Evolutionary conservation across 23 tunicate genomes (phyloP).

Genomic region (Halocynthia aurantium): DNA sequence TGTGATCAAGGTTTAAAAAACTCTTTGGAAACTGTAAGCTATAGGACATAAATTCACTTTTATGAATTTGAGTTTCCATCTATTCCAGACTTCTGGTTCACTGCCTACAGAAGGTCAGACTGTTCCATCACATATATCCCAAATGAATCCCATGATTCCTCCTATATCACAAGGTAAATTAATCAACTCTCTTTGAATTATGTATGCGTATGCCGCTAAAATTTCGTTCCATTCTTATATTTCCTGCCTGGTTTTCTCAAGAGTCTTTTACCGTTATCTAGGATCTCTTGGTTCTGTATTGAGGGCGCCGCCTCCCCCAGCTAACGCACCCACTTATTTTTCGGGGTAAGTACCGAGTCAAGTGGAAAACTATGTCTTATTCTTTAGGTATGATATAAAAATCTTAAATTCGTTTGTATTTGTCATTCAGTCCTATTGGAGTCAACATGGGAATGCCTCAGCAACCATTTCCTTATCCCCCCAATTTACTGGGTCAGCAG

Average conservation of each 20-base stretch:
- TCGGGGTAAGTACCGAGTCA: conserved; percentile 7
- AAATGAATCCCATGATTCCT: conserved; percentile 9
- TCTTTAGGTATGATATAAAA: neutral
- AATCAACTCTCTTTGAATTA: no score
- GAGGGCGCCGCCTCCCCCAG: conserved; percentile 20
- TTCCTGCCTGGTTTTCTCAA: no score
- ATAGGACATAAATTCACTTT: no score
- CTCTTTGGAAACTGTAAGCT: no score
- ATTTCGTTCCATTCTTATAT: no score
- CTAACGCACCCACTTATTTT: conserved; percentile 21
- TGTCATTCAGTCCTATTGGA: conserved; percentile 11
- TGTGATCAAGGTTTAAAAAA: no score
- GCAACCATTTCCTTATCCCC: conserved; percentile 30
- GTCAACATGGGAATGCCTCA: neutral
- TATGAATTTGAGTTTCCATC: no score
- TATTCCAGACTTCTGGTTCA: neutral
- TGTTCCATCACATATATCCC: conserved; percentile 7
- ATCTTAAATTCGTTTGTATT: neutral
- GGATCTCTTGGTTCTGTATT: conserved; percentile 24
- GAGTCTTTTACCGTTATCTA: neutral
- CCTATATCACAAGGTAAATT: conserved; percentile 10
- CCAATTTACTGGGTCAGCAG: conserved; percentile 53
- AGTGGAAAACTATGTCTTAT: neutral
- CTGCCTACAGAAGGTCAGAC: conserved; percentile 19
- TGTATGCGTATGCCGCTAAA: no score